Percentiles rank a stretch among this genome's conserved stretches.
phyloP scores from a whole-genome alignment of 2,797 vertebrate genomes.

The Microctenopoma steveboyesi region DNA sequence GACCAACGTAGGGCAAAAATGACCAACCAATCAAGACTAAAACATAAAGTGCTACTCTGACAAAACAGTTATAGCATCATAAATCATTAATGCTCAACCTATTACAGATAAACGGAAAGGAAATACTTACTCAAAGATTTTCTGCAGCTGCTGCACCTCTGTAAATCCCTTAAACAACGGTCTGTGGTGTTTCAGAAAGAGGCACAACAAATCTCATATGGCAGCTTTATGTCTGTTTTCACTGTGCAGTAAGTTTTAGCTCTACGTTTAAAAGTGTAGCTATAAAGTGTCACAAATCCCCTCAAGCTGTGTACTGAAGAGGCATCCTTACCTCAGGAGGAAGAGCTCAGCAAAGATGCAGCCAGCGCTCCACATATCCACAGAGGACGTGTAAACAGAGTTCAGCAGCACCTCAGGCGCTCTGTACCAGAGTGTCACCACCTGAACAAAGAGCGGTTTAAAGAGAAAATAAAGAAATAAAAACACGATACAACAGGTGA shows the following conservation, averaged over 20 bases:
- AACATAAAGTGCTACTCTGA: not conserved
- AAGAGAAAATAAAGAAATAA: not conserved
- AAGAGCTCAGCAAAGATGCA: slow-evolving; percentile 86
- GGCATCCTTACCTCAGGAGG: slow-evolving; percentile 73
- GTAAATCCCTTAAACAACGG: slow-evolving; percentile 79
- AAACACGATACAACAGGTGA: not conserved
- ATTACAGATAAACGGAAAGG: not conserved
- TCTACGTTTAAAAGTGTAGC: not conserved
- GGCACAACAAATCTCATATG: not conserved
- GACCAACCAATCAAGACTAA: not conserved
- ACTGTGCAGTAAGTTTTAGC: not conserved
- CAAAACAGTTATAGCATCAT: not conserved
- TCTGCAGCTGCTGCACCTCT: slow-evolving; percentile 83
- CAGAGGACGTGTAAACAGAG: slow-evolving; percentile 81
- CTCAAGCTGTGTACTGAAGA: not conserved
- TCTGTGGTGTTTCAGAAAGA: slow-evolving; percentile 55
- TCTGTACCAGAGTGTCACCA: slow-evolving; percentile 86
- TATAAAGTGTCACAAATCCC: not conserved
- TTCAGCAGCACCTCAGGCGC: slow-evolving; percentile 85
- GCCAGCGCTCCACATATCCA: slow-evolving; percentile 86
- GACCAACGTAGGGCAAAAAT: slow-evolving; percentile 8
- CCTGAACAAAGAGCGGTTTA: slow-evolving; percentile 59
- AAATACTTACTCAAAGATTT: slow-evolving; percentile 83
- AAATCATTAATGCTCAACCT: no score
- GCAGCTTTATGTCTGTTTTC: not conserved